Evolutionary conservation across 2,113 vertebrate species (phyloP).

Genomic region (Passerina amoena): DNA sequence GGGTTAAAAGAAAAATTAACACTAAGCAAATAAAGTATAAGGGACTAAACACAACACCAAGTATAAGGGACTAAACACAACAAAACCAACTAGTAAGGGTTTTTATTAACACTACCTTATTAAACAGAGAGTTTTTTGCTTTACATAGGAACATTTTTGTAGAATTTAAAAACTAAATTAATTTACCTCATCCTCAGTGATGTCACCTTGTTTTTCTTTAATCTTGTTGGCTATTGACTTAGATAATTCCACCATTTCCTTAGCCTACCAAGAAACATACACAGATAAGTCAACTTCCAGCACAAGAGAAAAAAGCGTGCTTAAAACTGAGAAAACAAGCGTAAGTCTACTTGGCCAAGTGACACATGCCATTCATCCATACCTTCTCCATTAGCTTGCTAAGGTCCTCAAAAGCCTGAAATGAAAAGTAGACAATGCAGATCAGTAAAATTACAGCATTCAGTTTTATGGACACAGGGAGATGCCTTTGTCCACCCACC

Average conservation of each 20-base stretch:
- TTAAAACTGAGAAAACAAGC: neutral
- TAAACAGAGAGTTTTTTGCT: neutral
- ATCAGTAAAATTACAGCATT: neutral
- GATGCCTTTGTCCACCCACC: neutral
- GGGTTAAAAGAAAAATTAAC: neutral
- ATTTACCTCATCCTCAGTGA: conserved; percentile 96
- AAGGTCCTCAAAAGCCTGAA: conserved; percentile 97
- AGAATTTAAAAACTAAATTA: neutral
- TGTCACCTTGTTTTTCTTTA: conserved; percentile 97
- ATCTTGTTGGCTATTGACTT: conserved; percentile 97
- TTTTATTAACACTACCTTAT: neutral
- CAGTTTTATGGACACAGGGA: neutral
- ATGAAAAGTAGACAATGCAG: conserved; percentile 28
- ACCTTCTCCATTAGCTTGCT: conserved; percentile 99
- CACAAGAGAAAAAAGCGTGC: neutral
- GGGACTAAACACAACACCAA: neutral
- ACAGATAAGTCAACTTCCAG: neutral
- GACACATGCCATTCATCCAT: conserved; percentile 73
- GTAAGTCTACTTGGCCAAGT: neutral
- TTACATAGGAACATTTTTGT: neutral
- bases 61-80: neutral
- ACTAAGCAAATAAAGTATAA: neutral
- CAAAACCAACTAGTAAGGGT: neutral
- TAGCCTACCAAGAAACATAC: conserved; percentile 81
- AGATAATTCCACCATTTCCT: conserved; percentile 98